Conservation (phyloP, 2,797 vertebrate genomes). For the Takifugu ocellatus region DNA sequence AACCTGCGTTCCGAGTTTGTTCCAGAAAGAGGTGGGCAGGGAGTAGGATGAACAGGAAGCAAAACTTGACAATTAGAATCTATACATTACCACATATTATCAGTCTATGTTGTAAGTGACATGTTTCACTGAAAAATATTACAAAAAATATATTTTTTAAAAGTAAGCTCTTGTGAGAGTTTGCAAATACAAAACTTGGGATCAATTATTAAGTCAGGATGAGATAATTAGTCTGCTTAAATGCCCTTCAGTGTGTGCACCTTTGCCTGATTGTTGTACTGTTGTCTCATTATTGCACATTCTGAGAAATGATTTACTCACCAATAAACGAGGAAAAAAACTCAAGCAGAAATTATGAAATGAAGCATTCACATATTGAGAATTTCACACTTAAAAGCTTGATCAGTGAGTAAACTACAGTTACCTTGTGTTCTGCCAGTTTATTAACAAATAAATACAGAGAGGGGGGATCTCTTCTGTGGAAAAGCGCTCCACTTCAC, state of each 20-base stretch:
- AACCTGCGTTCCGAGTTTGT: slow-evolving; percentile 77
- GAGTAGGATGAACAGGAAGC: slow-evolving; percentile 49
- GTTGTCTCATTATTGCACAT: slow-evolving; percentile 26
- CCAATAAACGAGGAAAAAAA: slow-evolving; percentile 46
- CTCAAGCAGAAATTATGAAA: slow-evolving; percentile 49
- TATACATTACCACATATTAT: slow-evolving; percentile 9
- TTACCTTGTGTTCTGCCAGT: slow-evolving; percentile 83
- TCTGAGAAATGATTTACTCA: slow-evolving; percentile 46
- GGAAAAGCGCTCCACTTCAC: slow-evolving; percentile 76
- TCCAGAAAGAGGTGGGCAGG: slow-evolving; percentile 48
- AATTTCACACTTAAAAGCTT: slow-evolving; percentile 61
- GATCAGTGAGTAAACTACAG: slow-evolving; percentile 77
- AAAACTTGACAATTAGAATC: slow-evolving; percentile 53
- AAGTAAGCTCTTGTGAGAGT: neutral
- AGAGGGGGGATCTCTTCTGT: slow-evolving; percentile 76
- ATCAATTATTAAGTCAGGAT: neutral
- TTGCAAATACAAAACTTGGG: neutral
- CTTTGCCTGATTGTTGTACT: too few species aligned
- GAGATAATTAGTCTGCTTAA: too few species aligned
- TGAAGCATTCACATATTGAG: slow-evolving; percentile 62
- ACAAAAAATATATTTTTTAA: slow-evolving; percentile 13
- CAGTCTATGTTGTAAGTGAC: slow-evolving; percentile 11
- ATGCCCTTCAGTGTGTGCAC: too few species aligned
- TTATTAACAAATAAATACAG: slow-evolving; percentile 82
- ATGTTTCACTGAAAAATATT: slow-evolving; percentile 4